A percentile compares a stretch with the other conserved stretches of the same genome.
Evolutionary conservation across 2,113 vertebrate genomes (phyloP).

Genomic region (Piaya cayana): DNA sequence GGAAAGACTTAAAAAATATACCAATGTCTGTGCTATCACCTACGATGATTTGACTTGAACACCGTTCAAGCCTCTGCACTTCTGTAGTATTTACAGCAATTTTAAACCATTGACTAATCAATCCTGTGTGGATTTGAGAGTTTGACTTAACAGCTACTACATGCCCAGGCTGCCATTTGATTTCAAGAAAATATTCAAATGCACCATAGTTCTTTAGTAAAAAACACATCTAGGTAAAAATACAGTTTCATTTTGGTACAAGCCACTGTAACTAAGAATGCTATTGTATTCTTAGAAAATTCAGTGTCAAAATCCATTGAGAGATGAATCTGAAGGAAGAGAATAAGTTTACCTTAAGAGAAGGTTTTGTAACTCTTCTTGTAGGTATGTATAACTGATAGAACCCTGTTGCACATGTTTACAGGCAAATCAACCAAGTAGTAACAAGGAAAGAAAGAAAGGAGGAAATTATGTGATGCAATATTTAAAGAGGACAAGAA

Average conservation of each 20-base stretch:
- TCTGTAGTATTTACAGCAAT: neutral
- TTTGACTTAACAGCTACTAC: neutral
- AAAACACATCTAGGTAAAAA: neutral
- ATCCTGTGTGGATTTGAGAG: neutral
- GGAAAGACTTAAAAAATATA: neutral
- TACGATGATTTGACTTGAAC: neutral
- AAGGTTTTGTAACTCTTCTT: neutral
- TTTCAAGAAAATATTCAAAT: neutral
- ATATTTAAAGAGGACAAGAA: neutral
- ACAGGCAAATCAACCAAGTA: neutral
- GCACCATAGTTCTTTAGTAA: neutral
- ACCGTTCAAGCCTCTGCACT: neutral
- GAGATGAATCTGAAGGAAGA: neutral
- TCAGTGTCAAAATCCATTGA: neutral
- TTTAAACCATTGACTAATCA: neutral
- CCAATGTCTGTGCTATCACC: neutral
- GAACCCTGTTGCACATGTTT: neutral
- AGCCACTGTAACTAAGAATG: neutral
- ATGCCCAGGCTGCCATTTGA: too few species aligned
- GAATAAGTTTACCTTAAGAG: neutral
- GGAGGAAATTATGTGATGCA: neutral
- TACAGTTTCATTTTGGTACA: neutral
- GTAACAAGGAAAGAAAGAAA: neutral
- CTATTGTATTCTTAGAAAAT: neutral
- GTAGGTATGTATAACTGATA: neutral